These are phyloP conservation scores for Neolamprologus sp. DNA, from an alignment of 2,113 vertebrate genomes.

Conservation along the genomic window DNA sequence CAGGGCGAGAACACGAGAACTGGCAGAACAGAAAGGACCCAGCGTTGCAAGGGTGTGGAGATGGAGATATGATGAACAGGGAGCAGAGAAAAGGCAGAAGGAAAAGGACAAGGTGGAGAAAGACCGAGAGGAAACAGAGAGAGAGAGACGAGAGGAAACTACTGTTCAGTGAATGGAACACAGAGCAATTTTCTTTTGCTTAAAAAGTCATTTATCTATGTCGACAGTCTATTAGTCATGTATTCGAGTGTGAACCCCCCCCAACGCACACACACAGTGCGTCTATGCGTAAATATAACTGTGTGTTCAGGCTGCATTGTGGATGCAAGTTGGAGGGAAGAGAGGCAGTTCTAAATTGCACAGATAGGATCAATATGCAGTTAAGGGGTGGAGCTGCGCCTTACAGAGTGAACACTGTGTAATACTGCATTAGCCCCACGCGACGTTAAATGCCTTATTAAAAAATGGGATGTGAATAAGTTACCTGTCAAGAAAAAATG, in stretches of 20 bases:
- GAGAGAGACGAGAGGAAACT: conserved; percentile 47
- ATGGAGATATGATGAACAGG: conserved; percentile 9
- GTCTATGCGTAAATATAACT: not conserved
- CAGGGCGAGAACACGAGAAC: not conserved
- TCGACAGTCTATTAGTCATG: conserved; percentile 73
- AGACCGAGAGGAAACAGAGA: conserved; percentile 12
- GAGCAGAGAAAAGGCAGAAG: not conserved
- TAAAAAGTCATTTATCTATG: conserved; percentile 74
- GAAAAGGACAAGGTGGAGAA: not conserved
- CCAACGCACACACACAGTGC: not conserved
- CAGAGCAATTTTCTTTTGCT: conserved; percentile 71
- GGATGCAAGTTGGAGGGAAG: conserved; percentile 38
- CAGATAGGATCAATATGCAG: conserved; percentile 71
- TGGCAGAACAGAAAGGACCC: not conserved
- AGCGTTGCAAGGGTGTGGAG: not conserved
- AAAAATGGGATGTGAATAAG: not conserved
- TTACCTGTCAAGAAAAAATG: conserved; percentile 6
- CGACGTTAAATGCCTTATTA: conserved; percentile 15
- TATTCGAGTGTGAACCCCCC: conserved; percentile 54
- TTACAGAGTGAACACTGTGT: conserved; percentile 46
- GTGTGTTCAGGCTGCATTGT: conserved; percentile 32
- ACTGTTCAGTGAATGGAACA: conserved; percentile 60
- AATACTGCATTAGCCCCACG: conserved; percentile 28
- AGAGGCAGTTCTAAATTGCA: conserved; percentile 57
- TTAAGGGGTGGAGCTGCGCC: conserved; percentile 55